Evolutionary conservation across 2,797 vertebrate species (phyloP).

Genomic region (Anniella stebbinsi): DNA sequence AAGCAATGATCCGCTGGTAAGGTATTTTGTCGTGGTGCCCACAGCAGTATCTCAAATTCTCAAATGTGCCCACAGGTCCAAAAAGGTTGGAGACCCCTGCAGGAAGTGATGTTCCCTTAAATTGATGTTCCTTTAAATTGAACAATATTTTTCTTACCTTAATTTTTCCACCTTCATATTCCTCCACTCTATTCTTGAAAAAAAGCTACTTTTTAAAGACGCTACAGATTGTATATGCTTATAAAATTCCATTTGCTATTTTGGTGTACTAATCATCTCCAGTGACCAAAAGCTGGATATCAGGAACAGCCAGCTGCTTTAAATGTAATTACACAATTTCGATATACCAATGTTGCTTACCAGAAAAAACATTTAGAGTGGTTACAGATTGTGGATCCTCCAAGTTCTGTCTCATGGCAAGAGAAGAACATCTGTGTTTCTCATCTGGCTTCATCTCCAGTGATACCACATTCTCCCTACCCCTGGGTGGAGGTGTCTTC

Average conservation of each 20-base stretch:
- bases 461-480: constrained; percentile 16
- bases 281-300: not conserved
- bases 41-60: too few relatives aligned
- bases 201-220: not conserved
- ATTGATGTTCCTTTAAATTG: not conserved
- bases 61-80: too few relatives aligned
- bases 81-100: too few relatives aligned
- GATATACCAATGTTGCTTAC: not conserved
- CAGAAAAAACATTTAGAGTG: not conserved
- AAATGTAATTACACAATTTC: not conserved
- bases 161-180: not conserved
- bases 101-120: not conserved
- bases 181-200: not conserved
- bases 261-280: not conserved
- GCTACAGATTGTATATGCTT: too few relatives aligned
- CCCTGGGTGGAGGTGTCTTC: constrained; percentile 36
- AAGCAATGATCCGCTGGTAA: too few relatives aligned
- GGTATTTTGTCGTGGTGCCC: too few relatives aligned
- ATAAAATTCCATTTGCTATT: not conserved
- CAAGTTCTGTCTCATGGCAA: not conserved
- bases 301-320: not conserved
- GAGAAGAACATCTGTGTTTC: constrained; percentile 37
- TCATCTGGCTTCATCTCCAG: constrained; percentile 37
- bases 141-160: not conserved
- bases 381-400: not conserved